Conservation (phyloP, 2,113 vertebrate species). For the Heteronetta atricapilla region DNA sequence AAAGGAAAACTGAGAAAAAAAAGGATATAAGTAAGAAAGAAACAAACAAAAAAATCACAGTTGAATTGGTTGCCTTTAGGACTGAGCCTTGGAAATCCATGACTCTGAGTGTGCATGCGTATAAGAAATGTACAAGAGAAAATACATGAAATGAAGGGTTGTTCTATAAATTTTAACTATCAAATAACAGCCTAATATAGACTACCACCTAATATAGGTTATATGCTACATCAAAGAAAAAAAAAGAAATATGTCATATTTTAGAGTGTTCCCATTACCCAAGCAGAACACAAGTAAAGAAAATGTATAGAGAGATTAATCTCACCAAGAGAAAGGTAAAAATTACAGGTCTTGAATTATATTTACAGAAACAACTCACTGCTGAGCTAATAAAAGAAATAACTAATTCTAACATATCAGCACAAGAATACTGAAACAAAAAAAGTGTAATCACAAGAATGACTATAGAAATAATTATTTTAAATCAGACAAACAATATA, state of each 20-base stretch:
- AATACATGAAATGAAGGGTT: conserved; percentile 33
- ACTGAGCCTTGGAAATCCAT: not conserved
- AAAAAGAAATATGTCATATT: conserved; percentile 28
- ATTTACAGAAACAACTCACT: not conserved
- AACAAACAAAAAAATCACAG: not conserved
- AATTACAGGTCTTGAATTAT: conserved; percentile 27
- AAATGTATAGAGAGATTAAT: conserved; percentile 34
- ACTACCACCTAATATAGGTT: not conserved
- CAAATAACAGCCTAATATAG: not conserved
- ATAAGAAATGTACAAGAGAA: conserved; percentile 29
- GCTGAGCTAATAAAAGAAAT: not conserved
- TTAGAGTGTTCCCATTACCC: conserved; percentile 42
- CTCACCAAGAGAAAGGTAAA: conserved; percentile 37
- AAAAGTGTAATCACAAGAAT: not conserved
- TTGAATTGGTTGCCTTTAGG: not conserved
- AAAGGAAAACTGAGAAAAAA: not conserved
- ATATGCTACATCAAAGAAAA: conserved; percentile 25
- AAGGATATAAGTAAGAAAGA: not conserved
- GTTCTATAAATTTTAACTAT: conserved; percentile 58
- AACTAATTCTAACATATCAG: not conserved
- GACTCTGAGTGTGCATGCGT: not conserved
- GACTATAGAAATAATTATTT: conserved; percentile 5
- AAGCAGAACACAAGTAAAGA: conserved; percentile 52
- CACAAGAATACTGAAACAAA: not conserved
- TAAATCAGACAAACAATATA: not conserved